Conservation (phyloP, 1,140 invertebrate genomes). For the Drosophila saltans region DNA sequence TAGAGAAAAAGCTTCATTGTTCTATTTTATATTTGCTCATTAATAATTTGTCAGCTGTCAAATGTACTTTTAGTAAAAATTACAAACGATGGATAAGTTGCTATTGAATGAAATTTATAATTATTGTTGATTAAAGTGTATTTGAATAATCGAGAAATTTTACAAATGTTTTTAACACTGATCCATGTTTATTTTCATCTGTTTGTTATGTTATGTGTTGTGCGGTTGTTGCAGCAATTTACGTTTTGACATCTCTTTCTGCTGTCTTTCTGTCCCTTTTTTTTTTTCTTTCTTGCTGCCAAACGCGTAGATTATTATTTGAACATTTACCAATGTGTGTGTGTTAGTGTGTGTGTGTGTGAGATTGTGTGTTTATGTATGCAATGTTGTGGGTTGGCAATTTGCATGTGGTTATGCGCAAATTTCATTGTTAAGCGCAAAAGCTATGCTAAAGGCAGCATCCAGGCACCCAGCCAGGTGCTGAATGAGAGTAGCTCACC, state of each 20-base stretch:
- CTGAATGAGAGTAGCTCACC: slow-evolving; percentile 28
- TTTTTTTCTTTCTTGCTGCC: slow-evolving; percentile 35
- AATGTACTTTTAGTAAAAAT: neutral
- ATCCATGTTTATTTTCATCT: slow-evolving; percentile 10
- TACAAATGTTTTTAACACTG: slow-evolving; percentile 18
- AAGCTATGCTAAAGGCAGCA: slow-evolving; percentile 56
- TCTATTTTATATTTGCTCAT: too few relatives aligned
- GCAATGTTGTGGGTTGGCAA: slow-evolving; percentile 68
- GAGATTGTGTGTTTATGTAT: slow-evolving; percentile 29
- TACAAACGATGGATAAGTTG: neutral
- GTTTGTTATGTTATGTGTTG: slow-evolving; percentile 40
- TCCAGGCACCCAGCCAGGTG: slow-evolving; percentile 26
- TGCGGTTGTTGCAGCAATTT: slow-evolving; percentile 66
- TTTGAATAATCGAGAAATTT: slow-evolving; percentile 2
- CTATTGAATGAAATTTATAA: slow-evolving; percentile 1
- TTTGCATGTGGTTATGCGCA: slow-evolving; percentile 81
- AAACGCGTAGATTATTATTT: slow-evolving; percentile 78
- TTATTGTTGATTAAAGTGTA: slow-evolving; percentile 14
- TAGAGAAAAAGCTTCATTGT: too few relatives aligned
- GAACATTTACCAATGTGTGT: slow-evolving; percentile 58
- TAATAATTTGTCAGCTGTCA: too few relatives aligned
- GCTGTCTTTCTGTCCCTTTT: slow-evolving; percentile 17
- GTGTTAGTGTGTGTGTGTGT: slow-evolving; percentile 19
- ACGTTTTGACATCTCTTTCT: slow-evolving; percentile 66
- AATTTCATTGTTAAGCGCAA: slow-evolving; percentile 81